Conservation (phyloP, 2,888 invertebrate species). For the Spisula subtruncata region DNA sequence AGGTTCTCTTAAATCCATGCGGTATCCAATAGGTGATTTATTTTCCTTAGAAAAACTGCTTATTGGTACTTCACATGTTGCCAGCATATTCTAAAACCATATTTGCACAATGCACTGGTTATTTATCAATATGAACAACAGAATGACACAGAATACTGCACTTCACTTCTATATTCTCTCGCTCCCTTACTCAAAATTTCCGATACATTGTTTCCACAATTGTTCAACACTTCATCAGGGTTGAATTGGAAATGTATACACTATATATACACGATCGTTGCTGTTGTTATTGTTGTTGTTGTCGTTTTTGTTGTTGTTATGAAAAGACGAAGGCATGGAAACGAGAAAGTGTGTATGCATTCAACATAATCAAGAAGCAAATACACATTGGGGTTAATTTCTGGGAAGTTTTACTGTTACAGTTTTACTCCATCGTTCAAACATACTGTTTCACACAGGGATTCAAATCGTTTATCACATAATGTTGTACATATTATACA, state of each 20-base stretch:
- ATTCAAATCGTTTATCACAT: no score
- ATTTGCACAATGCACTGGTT: not conserved
- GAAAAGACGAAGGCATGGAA: not conserved
- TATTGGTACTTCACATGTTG: not conserved
- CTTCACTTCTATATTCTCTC: not conserved
- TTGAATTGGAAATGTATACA: not conserved
- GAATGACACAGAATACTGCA: not conserved
- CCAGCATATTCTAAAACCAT: not conserved
- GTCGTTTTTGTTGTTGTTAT: not conserved
- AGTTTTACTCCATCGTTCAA: no score
- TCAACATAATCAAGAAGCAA: not conserved
- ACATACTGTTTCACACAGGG: no score
- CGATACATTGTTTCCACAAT: slow-evolving; percentile 15
- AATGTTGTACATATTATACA: no score
- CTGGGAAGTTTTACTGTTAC: no score
- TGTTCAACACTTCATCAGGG: slow-evolving; percentile 6
- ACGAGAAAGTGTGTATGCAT: not conserved
- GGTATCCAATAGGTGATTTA: slow-evolving; percentile 1
- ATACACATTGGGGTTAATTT: not conserved
- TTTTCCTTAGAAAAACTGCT: not conserved
- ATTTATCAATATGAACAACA: not conserved
- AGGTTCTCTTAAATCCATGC: not conserved
- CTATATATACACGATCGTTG: not conserved
- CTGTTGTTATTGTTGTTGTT: no score
- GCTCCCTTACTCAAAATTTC: not conserved